Conservation (phyloP, 2,888 invertebrate genomes). For the Pimpla rufipes region DNA sequence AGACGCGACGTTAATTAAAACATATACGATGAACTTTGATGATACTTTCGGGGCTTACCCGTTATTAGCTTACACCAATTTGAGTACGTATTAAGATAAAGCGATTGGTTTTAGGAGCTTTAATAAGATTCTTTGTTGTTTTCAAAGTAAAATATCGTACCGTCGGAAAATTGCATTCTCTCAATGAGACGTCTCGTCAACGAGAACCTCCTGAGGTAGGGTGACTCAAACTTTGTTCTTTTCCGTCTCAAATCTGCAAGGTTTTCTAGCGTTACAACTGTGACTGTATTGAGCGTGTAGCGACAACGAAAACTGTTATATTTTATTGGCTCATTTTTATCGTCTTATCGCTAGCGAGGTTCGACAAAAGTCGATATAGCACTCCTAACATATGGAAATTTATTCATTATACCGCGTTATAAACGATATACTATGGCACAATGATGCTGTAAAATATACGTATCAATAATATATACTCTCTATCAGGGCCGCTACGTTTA, state of each 20-base stretch:
- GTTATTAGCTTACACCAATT: conserved; percentile 65
- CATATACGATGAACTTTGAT: conserved; percentile 57
- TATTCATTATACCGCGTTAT: conserved; percentile 37
- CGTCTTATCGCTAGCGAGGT: conserved; percentile 42
- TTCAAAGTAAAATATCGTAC: conserved; percentile 75
- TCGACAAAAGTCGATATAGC: conserved; percentile 43
- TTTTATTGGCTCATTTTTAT: conserved; percentile 40
- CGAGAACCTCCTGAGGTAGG: conserved; percentile 81
- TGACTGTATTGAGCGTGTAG: conserved; percentile 9
- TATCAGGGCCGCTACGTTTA: conserved; percentile 2
- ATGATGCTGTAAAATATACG: conserved; percentile 33
- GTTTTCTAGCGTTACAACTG: conserved; percentile 70
- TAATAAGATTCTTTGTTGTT: conserved; percentile 55
- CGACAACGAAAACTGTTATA: conserved; percentile 35
- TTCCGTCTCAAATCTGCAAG: conserved; percentile 83
- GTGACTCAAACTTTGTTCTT: conserved; percentile 83
- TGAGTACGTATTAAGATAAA: conserved; percentile 63
- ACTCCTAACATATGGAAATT: conserved; percentile 31
- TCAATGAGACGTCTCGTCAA: conserved; percentile 81
- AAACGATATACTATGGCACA: conserved; percentile 58
- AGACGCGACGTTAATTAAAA: conserved; percentile 45
- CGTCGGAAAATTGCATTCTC: conserved; percentile 82
- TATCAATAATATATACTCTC: conserved; percentile 18
- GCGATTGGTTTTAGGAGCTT: conserved; percentile 72
- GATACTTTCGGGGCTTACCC: conserved; percentile 39